A percentile compares a stretch with the other conserved stretches of the same genome.
Conservation (phyloP, 2,797 vertebrate species). For the Alca torda region DNA sequence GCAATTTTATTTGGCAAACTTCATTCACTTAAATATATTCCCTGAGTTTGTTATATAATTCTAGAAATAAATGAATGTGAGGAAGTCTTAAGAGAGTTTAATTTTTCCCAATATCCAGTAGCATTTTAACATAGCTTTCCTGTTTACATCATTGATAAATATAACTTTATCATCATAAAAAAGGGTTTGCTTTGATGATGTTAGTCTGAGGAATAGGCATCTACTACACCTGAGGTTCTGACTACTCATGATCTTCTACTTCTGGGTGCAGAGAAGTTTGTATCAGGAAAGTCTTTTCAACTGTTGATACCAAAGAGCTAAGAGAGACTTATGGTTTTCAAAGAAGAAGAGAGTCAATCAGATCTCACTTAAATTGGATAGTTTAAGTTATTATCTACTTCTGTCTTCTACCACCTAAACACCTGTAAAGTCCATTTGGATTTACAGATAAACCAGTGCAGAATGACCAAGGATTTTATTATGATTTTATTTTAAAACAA, state of each 20-base stretch:
- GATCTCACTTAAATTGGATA: background rate
- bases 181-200: background rate
- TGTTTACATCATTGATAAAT: background rate
- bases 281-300: background rate
- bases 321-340: background rate
- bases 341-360: background rate
- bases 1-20: background rate
- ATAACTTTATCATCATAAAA: background rate
- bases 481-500: background rate
- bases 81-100: background rate
- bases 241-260: background rate
- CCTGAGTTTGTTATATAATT: background rate
- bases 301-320: background rate
- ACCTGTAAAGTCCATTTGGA: background rate
- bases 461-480: background rate
- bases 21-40: background rate
- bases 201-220: background rate
- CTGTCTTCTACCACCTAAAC: background rate
- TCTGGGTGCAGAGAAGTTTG: background rate
- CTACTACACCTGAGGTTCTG: background rate
- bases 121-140: background rate
- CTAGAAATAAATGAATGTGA: background rate
- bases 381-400: background rate
- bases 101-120: background rate
- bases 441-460: background rate